These are phyloP conservation scores for Parnassius smintheus DNA, from an alignment of 2,888 invertebrate genomes.

Conservation along the genomic window DNA sequence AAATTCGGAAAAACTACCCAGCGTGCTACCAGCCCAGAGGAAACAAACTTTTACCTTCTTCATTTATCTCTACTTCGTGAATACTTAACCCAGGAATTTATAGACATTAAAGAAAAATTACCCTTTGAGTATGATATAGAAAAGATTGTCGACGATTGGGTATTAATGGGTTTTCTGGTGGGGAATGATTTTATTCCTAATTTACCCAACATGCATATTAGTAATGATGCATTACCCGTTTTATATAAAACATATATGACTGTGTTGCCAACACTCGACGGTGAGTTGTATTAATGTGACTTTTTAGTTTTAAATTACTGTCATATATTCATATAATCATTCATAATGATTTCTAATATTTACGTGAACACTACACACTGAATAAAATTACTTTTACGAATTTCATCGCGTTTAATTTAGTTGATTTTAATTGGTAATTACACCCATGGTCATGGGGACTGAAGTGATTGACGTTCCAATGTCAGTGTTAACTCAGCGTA, in stretches of 20 bases:
- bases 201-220: conserved; percentile 96
- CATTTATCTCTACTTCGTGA: conserved; percentile 96
- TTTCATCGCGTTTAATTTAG: no score
- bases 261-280: conserved; percentile 91
- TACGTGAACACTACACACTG: no score
- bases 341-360: no score
- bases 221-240: conserved; percentile 92
- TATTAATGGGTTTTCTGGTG: conserved; percentile 97
- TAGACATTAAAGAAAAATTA: conserved; percentile 83
- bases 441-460: no score
- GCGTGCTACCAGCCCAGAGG: conserved; percentile 88
- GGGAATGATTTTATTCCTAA: conserved; percentile 99
- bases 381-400: no score
- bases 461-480: no score
- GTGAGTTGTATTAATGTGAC: conserved; percentile 65
- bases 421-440: no score
- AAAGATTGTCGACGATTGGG: conserved; percentile 98
- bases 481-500: no score
- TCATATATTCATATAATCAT: no score
- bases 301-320: no score
- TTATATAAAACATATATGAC: conserved; percentile 94
- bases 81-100: conserved; percentile 95
- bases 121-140: conserved; percentile 92
- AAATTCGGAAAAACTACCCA: conserved; percentile 87
- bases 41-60: conserved; percentile 95